A percentile compares a stretch with the other conserved stretches of the same genome.
phyloP scores from a whole-genome alignment of 2,797 vertebrate species.

The Lemur catta region DNA sequence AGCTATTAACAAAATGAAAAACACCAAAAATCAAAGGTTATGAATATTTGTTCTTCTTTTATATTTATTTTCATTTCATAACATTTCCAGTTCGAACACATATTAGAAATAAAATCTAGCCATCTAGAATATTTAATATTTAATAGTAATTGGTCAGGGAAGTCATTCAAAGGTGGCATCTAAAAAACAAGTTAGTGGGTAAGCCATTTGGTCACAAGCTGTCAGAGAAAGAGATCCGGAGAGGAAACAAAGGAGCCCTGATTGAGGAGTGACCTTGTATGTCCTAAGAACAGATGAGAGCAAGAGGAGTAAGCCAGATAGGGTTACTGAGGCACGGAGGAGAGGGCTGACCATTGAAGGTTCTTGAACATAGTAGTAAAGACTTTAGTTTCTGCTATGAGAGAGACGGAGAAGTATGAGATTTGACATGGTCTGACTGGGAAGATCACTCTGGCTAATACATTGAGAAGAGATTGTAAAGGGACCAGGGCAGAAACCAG shows the following conservation, averaged over 20 bases:
- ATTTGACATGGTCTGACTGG: not conserved
- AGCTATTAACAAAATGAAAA: not conserved
- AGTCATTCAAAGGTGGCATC: not conserved
- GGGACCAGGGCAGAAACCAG: not conserved
- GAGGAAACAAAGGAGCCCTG: not conserved
- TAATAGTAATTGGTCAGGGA: not conserved
- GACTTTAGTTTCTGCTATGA: not conserved
- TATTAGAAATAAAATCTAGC: not conserved
- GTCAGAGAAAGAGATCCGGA: not conserved
- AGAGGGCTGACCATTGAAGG: no score
- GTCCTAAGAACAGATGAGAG: not conserved
- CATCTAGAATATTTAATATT: not conserved
- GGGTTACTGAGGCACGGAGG: not conserved
- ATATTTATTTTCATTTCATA: not conserved
- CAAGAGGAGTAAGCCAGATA: not conserved
- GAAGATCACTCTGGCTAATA: not conserved
- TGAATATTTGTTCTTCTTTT: not conserved
- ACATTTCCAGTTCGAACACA: not conserved
- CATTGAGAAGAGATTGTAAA: not conserved
- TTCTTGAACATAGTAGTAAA: not conserved
- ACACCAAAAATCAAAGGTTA: not conserved
- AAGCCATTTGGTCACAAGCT: not conserved
- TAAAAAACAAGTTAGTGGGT: not conserved
- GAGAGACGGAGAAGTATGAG: not conserved
- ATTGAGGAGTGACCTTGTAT: no score